Evolutionary conservation across 2,888 invertebrate species (phyloP), one percentile per base, ranked within the genome.

Genomic region (Nymphalis c-album): DNA sequence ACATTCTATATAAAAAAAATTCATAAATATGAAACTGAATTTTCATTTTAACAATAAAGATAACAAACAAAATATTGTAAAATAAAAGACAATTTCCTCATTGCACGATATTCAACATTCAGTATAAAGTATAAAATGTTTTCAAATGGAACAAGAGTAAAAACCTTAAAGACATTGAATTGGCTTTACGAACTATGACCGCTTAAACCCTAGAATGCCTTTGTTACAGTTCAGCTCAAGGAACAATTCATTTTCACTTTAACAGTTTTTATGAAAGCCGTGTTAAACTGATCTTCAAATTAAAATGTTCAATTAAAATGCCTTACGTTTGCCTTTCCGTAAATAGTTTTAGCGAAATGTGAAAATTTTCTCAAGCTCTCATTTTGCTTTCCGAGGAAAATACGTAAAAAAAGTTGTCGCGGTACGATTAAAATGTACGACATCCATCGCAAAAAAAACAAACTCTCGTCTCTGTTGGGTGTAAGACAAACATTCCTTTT

Each of bases 401-500:
- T 20, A 53, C 53, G 31, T 53, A 26, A 53, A 18, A 65, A 64
- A 60, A 46, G 46, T 46, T 64, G 20, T 66, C 22, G 53, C 60
- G 47, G 55, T 55, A 22, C 53, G 35, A 66, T 61, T 55, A 66
- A 66, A 60, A 61, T 57, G 55, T 55, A 66, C 60, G 65, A 66
- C 60, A 55, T 60, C 60, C 51, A 46, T 51, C 45, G 45, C 60
- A 55, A 55, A 60, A 55, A 60, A 61, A 61, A 55, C 55, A 60
- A 60, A 65, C 47, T 60, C 50, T 8, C 35, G 65, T 47, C 45
- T 60, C 55, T 47, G 65, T 60, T 64, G 60, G 22, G 60, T 53
- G 60, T 51, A 53, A 60, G 20, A 65, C 65, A 60, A 60, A 65
- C 53, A 53, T 65, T 65, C 53, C 60, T 65, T 60, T 65, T 53